Evolutionary conservation across 23 tunicate genomes (phyloP), one percentile per base, ranked within the genome.

Genomic region (Ascidia mentula): DNA sequence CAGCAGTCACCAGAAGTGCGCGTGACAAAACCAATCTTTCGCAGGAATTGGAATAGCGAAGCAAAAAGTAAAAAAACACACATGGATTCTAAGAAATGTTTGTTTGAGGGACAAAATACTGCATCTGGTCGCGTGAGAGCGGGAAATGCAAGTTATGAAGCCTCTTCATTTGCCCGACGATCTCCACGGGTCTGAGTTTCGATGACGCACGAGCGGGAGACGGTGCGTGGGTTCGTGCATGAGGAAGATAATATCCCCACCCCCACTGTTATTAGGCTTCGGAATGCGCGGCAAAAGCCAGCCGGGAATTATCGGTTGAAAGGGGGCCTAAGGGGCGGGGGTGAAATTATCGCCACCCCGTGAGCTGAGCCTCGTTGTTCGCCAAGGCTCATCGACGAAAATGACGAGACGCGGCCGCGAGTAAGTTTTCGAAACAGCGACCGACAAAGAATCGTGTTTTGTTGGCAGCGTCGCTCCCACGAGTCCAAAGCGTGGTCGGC

Each of bases 111-210:
- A n/a, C n/a, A n/a, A n/a, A n/a, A n/a, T n/a, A n/a, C n/a, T n/a
- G n/a, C n/a, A n/a, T n/a, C n/a, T n/a, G n/a, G 65, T 53, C 13
- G 65, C 65, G 65, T 53, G 65, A 26, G 65, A 53, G 65, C 65
- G 65, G 4, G 22, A 53, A 53, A 53, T 53, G 65, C 65, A 53
- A 53, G 65, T 53, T 53, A 53, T 53, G 65, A 26, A 53, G 24
- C 65, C 22, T 53, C 65, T 28, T 53, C 65, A 53, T 28, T 53
- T 53, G 65, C 22, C 28, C 65, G 65, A 53, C 65, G 65, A 53
- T 53, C 24, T 53, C n/a, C n/a, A 53, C 65, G 65, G 65, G 65
- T 26, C 65, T 20, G 65, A 53, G 65, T 53, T 53, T 53, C 65
- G 65, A 53, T 53, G 65, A 53, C 65, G 65, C 65, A 53, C 65